Conservation (phyloP, 2,888 invertebrate species). For the Lycia hirtaria region DNA sequence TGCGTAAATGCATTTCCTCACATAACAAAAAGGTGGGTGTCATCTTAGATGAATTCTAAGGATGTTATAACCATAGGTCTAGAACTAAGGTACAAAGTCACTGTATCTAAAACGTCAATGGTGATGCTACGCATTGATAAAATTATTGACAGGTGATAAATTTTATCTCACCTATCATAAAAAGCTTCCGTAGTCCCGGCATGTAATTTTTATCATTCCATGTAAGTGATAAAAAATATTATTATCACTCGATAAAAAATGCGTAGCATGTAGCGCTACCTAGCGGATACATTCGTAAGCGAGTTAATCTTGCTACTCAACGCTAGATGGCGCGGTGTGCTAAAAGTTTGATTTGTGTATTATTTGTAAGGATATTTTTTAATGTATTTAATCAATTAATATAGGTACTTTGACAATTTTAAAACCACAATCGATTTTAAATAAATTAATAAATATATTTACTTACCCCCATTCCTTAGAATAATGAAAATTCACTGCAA, state of each 20-base stretch:
- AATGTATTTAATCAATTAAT: no score
- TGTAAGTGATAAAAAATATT: conserved; percentile 14
- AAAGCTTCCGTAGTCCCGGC: conserved; percentile 20
- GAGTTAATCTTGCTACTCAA: conserved; percentile 57
- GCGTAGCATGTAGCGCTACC: conserved; percentile 45
- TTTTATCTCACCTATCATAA: conserved; percentile 29
- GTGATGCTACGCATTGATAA: conserved; percentile 27
- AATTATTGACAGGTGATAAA: conserved; percentile 32
- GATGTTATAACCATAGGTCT: no score
- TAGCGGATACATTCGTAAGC: conserved; percentile 35
- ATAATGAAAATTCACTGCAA: no score
- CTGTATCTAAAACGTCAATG: background rate
- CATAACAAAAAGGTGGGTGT: no score
- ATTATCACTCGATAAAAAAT: background rate
- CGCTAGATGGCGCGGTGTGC: conserved; percentile 56
- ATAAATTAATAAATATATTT: no score
- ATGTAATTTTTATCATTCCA: conserved; percentile 16
- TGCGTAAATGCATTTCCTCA: no score
- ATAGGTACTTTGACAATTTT: no score
- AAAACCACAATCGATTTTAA: no score
- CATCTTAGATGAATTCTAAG: no score
- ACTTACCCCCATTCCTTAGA: no score
- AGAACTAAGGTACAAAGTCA: no score
- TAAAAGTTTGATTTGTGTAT: background rate
- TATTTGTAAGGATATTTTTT: no score